A percentile compares a stretch with the other conserved stretches of the same genome.
These are phyloP conservation scores for Butorides virescens DNA, from an alignment of 2,113 vertebrate genomes.

Conservation along the genomic window DNA sequence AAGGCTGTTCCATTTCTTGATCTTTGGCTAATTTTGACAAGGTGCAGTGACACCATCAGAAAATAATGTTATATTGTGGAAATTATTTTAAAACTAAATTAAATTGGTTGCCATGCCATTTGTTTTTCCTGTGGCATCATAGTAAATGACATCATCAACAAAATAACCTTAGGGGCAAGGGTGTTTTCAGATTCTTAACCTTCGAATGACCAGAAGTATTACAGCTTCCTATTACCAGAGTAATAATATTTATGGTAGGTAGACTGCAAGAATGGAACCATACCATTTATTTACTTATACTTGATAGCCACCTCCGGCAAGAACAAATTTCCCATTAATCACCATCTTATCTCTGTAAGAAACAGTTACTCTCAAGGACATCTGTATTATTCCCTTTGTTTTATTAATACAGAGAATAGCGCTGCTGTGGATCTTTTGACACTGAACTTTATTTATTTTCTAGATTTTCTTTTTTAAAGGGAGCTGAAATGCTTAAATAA, in stretches of 20 bases:
- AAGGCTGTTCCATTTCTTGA: neutral
- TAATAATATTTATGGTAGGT: slow-evolving; percentile 53
- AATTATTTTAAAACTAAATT: slow-evolving; percentile 49
- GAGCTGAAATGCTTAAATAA: neutral
- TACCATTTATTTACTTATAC: slow-evolving; percentile 55
- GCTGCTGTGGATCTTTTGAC: neutral
- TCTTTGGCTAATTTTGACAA: neutral
- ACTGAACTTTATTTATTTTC: slow-evolving; percentile 2
- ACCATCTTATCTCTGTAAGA: slow-evolving; percentile 60
- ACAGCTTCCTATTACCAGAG: slow-evolving; percentile 6
- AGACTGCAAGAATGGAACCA: neutral
- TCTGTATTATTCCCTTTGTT: slow-evolving; percentile 46
- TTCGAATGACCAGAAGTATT: neutral
- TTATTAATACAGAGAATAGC: slow-evolving; percentile 11
- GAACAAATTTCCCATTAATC: slow-evolving; percentile 68
- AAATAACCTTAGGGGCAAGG: slow-evolving; percentile 34
- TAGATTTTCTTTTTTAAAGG: neutral
- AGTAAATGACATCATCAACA: slow-evolving; percentile 51
- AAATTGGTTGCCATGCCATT: slow-evolving; percentile 5
- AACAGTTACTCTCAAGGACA: slow-evolving; percentile 59
- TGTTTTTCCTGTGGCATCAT: slow-evolving; percentile 30
- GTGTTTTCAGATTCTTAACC: slow-evolving; percentile 13
- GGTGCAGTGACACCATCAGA: neutral
- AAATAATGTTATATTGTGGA: neutral
- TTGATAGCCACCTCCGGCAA: slow-evolving; percentile 52